A percentile compares a stretch with the other conserved stretches of the same genome.
Evolutionary conservation across 2,888 invertebrate species (phyloP).

Genomic region (Prenolepis imparis): DNA sequence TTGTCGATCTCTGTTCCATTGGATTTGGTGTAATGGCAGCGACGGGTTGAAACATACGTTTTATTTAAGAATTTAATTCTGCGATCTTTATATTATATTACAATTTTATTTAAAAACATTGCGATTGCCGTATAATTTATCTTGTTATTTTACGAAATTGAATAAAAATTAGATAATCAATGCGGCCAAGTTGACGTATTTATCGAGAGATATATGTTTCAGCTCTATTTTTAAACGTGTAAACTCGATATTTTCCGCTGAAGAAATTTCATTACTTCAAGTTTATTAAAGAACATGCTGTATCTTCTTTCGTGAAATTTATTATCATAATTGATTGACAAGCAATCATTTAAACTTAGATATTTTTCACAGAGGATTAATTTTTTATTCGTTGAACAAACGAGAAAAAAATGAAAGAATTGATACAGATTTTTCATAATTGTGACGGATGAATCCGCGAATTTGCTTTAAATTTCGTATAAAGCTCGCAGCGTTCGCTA

Average conservation of each 20-base stretch:
- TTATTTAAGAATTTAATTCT: conserved; percentile 10
- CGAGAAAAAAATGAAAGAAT: neutral
- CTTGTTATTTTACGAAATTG: neutral
- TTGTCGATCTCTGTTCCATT: conserved; percentile 66
- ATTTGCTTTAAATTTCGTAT: conserved; percentile 35
- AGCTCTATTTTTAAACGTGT: conserved; percentile 9
- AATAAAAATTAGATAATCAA: neutral
- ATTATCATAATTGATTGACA: neutral
- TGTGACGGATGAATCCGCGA: neutral
- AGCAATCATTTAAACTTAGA: neutral
- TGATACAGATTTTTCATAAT: neutral
- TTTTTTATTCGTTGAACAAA: neutral
- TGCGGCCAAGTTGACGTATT: neutral
- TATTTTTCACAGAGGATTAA: neutral
- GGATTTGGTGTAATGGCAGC: conserved; percentile 69
- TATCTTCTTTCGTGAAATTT: neutral
- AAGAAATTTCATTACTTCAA: neutral
- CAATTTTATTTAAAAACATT: neutral
- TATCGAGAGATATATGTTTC: neutral
- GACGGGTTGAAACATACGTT: conserved; percentile 69
- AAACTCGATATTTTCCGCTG: neutral
- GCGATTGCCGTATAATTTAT: neutral
- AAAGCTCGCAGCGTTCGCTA: conserved; percentile 72
- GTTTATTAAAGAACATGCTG: neutral
- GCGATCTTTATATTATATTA: neutral